Base-by-base conservation (phyloP, 2,113 vertebrate genomes). In the Andinoacara biseriatus region DNA sequence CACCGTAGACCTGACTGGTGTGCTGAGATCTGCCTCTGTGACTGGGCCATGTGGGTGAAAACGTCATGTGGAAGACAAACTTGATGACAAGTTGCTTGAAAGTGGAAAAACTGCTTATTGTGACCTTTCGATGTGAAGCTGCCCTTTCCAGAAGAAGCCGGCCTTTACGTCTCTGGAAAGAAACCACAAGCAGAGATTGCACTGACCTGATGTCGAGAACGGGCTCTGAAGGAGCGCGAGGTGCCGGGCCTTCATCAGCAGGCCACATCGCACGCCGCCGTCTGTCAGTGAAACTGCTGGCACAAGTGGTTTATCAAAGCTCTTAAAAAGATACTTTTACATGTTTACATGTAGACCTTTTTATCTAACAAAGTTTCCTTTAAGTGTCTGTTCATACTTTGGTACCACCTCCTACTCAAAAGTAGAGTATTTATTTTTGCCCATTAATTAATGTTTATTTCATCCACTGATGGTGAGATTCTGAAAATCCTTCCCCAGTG, bases 301-400 rank as follows among this genome's bases (percentile, higher is more conserved):
- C 84, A 75, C 20, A 43, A 56, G 80, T 77, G 82, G 84, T 90
- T 81, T 58, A 89, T 89, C 81, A 78, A 40, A 88, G 78, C 77
- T 85, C 57, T 90, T 62, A 26, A 57, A 57, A 84, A 61, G 82
- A 86, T 10, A 35, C 59, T 90, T 43, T 82, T 43, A 87, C 69
- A n/a, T 59, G 81, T 77, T 86, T 69, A 58, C 79, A 63, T 26
- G 74, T 78, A 65, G 85, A 81, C 17, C 40, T 67, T 78, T 86
- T 83, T 76, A 80, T 60, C 76, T 35, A 61, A 61, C 59, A 82
- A 62, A 80, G 74, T 82, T 83, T 86, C 40, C 69, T 79, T 81
- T 46, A 77, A 83, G 62, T 88, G 86, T 89, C 49, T 87, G 62
- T 87, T 90, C 89, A 83, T 84, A 91, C 89, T 89, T 89, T 89